These are phyloP conservation scores for Synanthedon andrenaeformis DNA, from an alignment of 2,888 invertebrate genomes.

Conservation along the genomic window DNA sequence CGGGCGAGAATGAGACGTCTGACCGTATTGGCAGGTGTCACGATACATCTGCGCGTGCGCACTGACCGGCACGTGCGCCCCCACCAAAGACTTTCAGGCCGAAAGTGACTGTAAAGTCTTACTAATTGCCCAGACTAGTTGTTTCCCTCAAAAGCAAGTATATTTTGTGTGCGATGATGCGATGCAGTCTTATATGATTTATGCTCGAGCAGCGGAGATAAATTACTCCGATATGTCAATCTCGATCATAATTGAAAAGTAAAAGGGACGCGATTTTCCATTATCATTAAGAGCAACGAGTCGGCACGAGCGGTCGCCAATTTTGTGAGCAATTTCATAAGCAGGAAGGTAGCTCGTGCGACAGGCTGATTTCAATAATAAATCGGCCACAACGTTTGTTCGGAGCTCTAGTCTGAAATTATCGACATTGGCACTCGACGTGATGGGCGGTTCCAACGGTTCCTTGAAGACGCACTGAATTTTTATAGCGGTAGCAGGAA, in stretches of 20 bases:
- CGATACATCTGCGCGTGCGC: conserved; percentile 61
- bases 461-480: conserved; percentile 33
- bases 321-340: conserved; percentile 59
- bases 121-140: background rate
- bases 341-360: conserved; percentile 53
- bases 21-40: conserved; percentile 56
- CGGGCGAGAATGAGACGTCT: conserved; percentile 35
- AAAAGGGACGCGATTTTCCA: conserved; percentile 20
- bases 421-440: conserved; percentile 53
- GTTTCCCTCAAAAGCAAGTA: too few species aligned
- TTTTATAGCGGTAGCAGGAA: conserved; percentile 52
- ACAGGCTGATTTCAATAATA: conserved; percentile 64
- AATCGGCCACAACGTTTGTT: conserved; percentile 51
- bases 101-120: conserved; percentile 16
- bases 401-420: conserved; percentile 50
- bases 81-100: conserved; percentile 29
- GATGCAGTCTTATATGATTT: too few species aligned
- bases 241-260: conserved; percentile 55
- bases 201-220: conserved; percentile 13
- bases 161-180: too few species aligned
- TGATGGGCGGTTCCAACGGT: conserved; percentile 55
- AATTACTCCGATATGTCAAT: conserved; percentile 43
- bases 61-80: conserved; percentile 59
- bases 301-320: conserved; percentile 59
- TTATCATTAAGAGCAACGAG: conserved; percentile 47